Conservation (phyloP, 2,113 vertebrate species). For the Channa argus region DNA sequence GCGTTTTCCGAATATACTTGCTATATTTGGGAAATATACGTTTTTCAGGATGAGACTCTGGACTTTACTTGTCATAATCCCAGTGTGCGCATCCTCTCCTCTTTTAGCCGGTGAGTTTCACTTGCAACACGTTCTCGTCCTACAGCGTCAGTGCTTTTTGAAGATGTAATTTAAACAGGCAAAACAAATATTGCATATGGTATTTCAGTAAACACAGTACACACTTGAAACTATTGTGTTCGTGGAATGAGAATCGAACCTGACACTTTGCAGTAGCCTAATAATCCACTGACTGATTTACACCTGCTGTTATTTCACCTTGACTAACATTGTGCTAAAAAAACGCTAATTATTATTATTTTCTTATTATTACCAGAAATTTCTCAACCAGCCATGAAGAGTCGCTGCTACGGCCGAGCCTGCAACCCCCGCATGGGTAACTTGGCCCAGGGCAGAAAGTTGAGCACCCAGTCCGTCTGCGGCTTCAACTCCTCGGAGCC, state of each 20-base stretch:
- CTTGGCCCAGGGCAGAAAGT: slow-evolving; percentile 85
- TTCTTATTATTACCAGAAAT: slow-evolving; percentile 26
- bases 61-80: slow-evolving; percentile 56
- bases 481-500: slow-evolving; percentile 82
- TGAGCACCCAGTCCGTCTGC: slow-evolving; percentile 85
- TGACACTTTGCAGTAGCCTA: background rate
- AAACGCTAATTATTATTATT: background rate
- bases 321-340: background rate
- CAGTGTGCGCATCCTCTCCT: slow-evolving; percentile 59
- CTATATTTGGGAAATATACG: background rate
- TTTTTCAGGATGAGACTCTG: slow-evolving; percentile 61
- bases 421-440: slow-evolving; percentile 94
- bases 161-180: too few relatives aligned
- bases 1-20: background rate
- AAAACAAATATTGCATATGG: too few relatives aligned
- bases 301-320: background rate
- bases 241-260: background rate
- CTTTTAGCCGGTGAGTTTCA: slow-evolving; percentile 65
- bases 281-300: background rate
- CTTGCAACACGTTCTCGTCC: background rate
- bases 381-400: slow-evolving; percentile 63
- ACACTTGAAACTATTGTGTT: too few relatives aligned
- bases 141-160: too few relatives aligned
- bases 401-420: slow-evolving; percentile 84
- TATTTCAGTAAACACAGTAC: too few relatives aligned